Evolutionary conservation across 2,888 invertebrate species (phyloP), one percentile per base, ranked within the genome.

Genomic region (Heliconius hortense): DNA sequence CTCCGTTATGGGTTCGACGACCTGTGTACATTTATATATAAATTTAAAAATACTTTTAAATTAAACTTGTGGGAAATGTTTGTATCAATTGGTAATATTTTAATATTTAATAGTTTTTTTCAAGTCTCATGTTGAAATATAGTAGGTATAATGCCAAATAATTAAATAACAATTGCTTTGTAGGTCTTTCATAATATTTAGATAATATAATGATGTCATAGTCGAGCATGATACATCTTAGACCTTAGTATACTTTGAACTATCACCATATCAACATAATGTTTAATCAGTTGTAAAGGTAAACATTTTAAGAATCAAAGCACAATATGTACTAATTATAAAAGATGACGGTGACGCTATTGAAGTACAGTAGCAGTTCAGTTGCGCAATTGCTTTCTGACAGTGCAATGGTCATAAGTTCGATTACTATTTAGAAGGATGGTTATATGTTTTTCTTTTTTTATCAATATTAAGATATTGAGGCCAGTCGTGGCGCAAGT

Each of bases 1-100:
- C 73, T 76, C 69, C 64, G 66, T 77, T 73, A 76, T 69, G 72
- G 76, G 79, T 72, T 75, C 79, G 63, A 74, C 75, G 77, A 79
- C 75, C 79, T 70, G 72, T 31, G 66, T 31, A 43, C 68, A 63
- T 68, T 68, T 69, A 71, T 68, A 75, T 77, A 53, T 69, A 28
- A 56, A 53, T 48, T 68, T 35, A 56, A 56, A 78, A 75, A 78
- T 72, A 60, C 56, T 35, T 75, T 43, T 71, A n/a, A 75, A 78
- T 75, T 76, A 56, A 78, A 63, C 28, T 28, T 43, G 59, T 18
- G 24, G 68, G 73, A 68, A 48, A 43, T 63, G 39, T 53, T 63
- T 35, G 60, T 76, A 39, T 56, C 28, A 60, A 73, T 73, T 76
- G 13, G 39, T 64, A 68, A n/a, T 63, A n/a, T 73, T 73, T 48